These are phyloP conservation scores for Lucilia cuprina DNA, from an alignment of 1,140 invertebrate species.

Conservation along the genomic window DNA sequence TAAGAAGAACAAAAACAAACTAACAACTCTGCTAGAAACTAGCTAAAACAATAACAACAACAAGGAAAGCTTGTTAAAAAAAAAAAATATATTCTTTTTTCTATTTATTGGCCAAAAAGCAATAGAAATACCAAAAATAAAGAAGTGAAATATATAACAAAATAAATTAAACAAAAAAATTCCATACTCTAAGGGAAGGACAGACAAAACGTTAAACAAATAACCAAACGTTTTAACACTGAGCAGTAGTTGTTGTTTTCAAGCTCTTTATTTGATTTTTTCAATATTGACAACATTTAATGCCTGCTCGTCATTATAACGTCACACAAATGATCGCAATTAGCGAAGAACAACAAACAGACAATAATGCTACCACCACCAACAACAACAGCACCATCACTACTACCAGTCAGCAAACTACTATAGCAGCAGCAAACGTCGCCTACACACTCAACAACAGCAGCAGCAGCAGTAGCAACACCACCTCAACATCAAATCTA, in stretches of 20 bases:
- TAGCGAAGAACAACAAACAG: slow-evolving; percentile 33
- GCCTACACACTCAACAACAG: slow-evolving; percentile 15
- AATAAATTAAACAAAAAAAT: not conserved
- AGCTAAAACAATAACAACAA: not conserved
- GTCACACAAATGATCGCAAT: slow-evolving; percentile 40
- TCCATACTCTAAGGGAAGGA: not conserved
- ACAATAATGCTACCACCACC: slow-evolving; percentile 25
- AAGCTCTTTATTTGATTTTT: not conserved
- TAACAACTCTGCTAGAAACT: not conserved
- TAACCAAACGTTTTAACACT: too few relatives aligned
- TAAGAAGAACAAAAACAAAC: not conserved
- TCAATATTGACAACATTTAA: slow-evolving; percentile 1
- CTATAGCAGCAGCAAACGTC: not conserved
- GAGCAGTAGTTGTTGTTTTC: not conserved
- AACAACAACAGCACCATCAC: slow-evolving; percentile 6
- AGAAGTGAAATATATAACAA: not conserved
- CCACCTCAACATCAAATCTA: not conserved
- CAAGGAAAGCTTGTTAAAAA: not conserved
- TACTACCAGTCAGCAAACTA: slow-evolving; percentile 24
- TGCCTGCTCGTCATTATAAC: slow-evolving; percentile 37
- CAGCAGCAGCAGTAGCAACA: slow-evolving; percentile 12
- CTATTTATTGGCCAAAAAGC: not conserved
- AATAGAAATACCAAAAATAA: not conserved
- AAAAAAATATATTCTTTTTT: too few relatives aligned
- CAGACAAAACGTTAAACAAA: not conserved